Conservation (phyloP, 2,888 invertebrate species). For the Pseudanteris insignis region DNA sequence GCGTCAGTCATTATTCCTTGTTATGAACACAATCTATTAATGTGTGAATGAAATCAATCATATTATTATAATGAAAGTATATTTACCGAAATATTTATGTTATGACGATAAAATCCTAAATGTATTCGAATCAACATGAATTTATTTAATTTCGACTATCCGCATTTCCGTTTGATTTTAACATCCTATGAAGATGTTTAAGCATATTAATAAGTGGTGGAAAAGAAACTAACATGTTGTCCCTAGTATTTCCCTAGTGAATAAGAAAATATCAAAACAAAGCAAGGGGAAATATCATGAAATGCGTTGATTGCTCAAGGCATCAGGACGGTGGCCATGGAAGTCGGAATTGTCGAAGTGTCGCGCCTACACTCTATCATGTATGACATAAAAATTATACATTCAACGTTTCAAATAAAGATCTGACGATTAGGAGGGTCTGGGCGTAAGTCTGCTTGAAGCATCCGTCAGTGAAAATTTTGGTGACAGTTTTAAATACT, state of each 20-base stretch:
- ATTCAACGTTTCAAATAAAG: slow-evolving; percentile 35
- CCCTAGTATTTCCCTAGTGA: slow-evolving; percentile 73
- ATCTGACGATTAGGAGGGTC: slow-evolving; percentile 52
- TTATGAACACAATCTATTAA: too few species aligned
- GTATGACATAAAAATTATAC: slow-evolving; percentile 47
- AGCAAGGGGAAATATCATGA: slow-evolving; percentile 70
- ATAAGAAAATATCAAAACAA: slow-evolving; percentile 73
- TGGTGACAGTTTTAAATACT: slow-evolving; percentile 73
- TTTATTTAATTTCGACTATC: too few species aligned
- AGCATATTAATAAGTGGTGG: slow-evolving; percentile 78
- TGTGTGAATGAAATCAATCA: too few species aligned
- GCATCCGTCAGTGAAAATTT: slow-evolving; percentile 64
- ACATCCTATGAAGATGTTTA: too few species aligned
- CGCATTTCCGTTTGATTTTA: too few species aligned
- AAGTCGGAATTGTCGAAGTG: slow-evolving; percentile 76
- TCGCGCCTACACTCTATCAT: slow-evolving; percentile 64
- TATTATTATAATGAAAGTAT: too few species aligned
- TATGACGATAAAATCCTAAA: too few species aligned
- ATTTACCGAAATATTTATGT: too few species aligned
- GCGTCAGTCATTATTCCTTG: too few species aligned
- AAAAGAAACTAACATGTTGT: slow-evolving; percentile 77
- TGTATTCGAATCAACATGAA: too few species aligned
- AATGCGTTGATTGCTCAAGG: slow-evolving; percentile 62
- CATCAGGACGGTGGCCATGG: slow-evolving; percentile 81
- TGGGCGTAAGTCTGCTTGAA: slow-evolving; percentile 65